Percentiles rank a stretch among this genome's conserved stretches.
Conservation (phyloP, 2,113 vertebrate species). For the Echinops telfairi region DNA sequence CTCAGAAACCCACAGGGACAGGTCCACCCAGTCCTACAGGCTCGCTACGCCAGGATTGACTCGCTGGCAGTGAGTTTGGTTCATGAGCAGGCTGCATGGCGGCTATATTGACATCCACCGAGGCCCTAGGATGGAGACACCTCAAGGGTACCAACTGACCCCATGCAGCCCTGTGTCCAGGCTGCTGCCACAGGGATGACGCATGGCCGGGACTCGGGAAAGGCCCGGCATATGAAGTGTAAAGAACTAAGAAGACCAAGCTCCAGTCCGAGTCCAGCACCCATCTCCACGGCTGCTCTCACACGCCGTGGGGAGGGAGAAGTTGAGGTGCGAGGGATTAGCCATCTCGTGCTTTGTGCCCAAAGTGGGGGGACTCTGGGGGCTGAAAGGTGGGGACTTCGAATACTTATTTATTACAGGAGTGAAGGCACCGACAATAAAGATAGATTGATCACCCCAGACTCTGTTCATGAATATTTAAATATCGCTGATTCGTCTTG, state of each 20-base stretch:
- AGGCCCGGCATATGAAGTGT: accelerated
- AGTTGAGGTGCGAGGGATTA: not conserved
- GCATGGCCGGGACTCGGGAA: not conserved
- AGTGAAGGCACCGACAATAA: slow-evolving; percentile 91
- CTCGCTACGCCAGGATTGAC: no score
- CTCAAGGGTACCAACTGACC: not conserved
- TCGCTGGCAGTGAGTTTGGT: no score
- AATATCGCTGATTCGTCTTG: slow-evolving; percentile 94
- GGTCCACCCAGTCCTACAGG: no score
- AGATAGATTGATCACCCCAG: slow-evolving; percentile 92
- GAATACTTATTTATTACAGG: slow-evolving; percentile 91
- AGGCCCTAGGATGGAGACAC: not conserved
- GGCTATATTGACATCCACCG: no score
- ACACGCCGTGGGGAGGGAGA: not conserved
- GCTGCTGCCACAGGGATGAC: accelerated
- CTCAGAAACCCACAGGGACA: no score
- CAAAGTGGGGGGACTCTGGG: slow-evolving; percentile 17
- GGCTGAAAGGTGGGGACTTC: slow-evolving; percentile 86
- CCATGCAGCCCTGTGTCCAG: accelerated
- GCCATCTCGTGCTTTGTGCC: not conserved
- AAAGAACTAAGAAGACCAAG: not conserved
- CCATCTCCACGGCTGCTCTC: no score
- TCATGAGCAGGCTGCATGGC: no score
- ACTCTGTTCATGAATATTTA: slow-evolving; percentile 94
- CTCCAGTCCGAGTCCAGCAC: not conserved